phyloP scores from a whole-genome alignment of 1,140 invertebrate genomes.

The Heliconius hermathena region DNA sequence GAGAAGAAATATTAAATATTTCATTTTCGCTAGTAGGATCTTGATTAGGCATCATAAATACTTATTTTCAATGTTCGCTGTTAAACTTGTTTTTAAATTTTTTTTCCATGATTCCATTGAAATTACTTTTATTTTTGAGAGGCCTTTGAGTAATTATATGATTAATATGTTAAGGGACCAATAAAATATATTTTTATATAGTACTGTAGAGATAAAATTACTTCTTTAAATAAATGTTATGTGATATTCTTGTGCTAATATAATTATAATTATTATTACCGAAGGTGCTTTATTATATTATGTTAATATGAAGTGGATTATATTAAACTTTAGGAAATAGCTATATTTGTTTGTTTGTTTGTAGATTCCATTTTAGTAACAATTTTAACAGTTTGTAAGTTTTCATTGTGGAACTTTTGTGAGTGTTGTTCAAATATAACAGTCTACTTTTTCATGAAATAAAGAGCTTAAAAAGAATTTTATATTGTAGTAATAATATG shows the following conservation, averaged over 20 bases:
- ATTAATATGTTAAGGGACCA: background rate
- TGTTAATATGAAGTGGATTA: background rate
- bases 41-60: no score
- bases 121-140: background rate
- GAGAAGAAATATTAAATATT: no score
- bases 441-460: background rate
- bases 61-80: no score
- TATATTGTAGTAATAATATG: background rate
- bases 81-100: no score
- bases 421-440: background rate
- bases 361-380: background rate
- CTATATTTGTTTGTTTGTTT: background rate
- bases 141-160: background rate
- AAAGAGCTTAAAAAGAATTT: background rate
- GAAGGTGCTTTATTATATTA: background rate
- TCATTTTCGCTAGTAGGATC: no score
- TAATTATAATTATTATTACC: background rate
- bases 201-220: background rate
- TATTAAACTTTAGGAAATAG: background rate
- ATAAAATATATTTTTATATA: background rate
- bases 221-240: background rate
- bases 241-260: conserved; percentile 26
- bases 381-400: background rate
- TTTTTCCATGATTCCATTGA: background rate
- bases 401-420: no score